phyloP scores from a whole-genome alignment of 2,888 invertebrate genomes.

The Cenopis cana region DNA sequence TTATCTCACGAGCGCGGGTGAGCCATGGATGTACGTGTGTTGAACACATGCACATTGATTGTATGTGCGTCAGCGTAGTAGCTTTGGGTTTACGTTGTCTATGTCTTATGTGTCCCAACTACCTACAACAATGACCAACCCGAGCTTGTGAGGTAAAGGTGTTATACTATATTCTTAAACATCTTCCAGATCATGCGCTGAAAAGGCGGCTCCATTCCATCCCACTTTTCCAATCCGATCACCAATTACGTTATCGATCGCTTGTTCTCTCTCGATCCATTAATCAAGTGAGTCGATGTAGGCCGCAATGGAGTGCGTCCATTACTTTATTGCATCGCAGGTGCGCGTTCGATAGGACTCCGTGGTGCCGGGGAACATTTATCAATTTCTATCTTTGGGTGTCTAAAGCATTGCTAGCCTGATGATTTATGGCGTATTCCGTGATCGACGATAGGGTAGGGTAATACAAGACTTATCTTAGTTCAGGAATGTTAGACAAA shows the following conservation, averaged over 20 bases:
- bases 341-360: slow-evolving; percentile 37
- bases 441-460: slow-evolving; percentile 4
- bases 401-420: slow-evolving; percentile 25
- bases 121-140: no score
- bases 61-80: no score
- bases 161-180: neutral
- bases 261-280: slow-evolving; percentile 35
- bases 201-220: slow-evolving; percentile 6
- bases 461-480: neutral
- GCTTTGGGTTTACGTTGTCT: no score
- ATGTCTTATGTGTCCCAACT: no score
- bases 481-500: no score
- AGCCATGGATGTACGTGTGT: no score
- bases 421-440: slow-evolving; percentile 25
- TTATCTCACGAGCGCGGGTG: no score
- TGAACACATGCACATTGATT: no score
- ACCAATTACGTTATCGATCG: slow-evolving; percentile 44
- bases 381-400: slow-evolving; percentile 41
- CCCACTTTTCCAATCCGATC: slow-evolving; percentile 30
- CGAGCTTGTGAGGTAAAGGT: no score
- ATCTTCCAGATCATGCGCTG: neutral
- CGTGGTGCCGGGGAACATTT: slow-evolving; percentile 38
- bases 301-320: slow-evolving; percentile 44
- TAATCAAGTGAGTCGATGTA: slow-evolving; percentile 44
- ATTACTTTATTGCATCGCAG: slow-evolving; percentile 45